Base-by-base conservation (phyloP, 2,888 invertebrate genomes). In the Stenchaetothrips biformis region DNA sequence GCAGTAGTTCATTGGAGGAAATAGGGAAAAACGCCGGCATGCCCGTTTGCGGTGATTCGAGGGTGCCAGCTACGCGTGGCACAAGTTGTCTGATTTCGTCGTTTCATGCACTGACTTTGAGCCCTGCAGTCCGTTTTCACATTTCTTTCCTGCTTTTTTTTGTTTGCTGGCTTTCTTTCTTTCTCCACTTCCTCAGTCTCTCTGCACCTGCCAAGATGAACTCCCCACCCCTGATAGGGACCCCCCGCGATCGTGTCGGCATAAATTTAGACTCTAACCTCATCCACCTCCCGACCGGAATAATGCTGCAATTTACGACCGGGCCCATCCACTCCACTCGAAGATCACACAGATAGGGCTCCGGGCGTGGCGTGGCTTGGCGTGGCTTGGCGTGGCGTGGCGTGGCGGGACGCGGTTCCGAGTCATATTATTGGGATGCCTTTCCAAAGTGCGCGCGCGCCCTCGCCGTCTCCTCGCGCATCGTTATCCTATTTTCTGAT, bases 221-320 rank as follows among this genome's bases (percentile, higher is more conserved):
- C 37, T 37, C 37, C 37, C 37, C 37, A 4, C 37, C 37, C 37
- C 37, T 37, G 53, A 53, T 25, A 21, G 37, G 37, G 4, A 4
- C 37, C 9, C 53, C 53, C 13, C 53, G 67, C 67, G 67, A 74
- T 74, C 67, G 67, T 74, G 67, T 74, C 67, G 25, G 67, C 67
- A 74, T 74, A 74, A 74, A 74, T 74, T 74, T 74, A 21, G 67
- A 74, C 25, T 74, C 67, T 74, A 74, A 74, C 67, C 67, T 74
- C 67, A 74, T 74, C 67, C 67, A 74, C 53, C 53, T 53, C 13
- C 53, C 67, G 25, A 21, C 21, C 67, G 67, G 25, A 21, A 25
- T 25, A 74, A 74, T 74, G 67, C 67, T 7, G 67, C 21, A 74
- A 74, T 74, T 74, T 74, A 74, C 25, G 25, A 25, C 67, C 9